phyloP scores from a whole-genome alignment of 2,888 invertebrate genomes.

The Pilophorus perplexus region DNA sequence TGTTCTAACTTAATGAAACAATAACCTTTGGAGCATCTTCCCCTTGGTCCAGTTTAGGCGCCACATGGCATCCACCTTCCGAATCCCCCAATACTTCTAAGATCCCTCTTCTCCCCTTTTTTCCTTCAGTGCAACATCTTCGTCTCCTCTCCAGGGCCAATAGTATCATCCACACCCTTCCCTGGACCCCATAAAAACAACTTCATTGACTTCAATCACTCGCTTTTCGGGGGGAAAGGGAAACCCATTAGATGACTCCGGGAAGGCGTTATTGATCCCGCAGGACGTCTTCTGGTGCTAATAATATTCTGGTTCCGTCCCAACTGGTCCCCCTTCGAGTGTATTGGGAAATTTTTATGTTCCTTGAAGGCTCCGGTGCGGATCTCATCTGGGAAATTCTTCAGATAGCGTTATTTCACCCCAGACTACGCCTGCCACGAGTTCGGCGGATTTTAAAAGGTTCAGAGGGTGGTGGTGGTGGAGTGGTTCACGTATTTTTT shows the following conservation, averaged over 20 bases:
- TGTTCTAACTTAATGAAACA: conserved; percentile 33
- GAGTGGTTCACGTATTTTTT: too few relatives aligned
- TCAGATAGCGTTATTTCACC: too few relatives aligned
- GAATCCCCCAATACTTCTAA: conserved; percentile 19
- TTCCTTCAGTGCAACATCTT: conserved; percentile 32
- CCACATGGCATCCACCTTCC: conserved; percentile 35
- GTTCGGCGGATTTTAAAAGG: too few relatives aligned
- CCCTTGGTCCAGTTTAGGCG: conserved; percentile 2
- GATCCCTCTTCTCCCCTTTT: conserved; percentile 14
- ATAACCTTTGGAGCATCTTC: conserved; percentile 20
- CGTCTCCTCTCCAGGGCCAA: conserved; percentile 3
- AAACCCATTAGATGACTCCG: conserved; percentile 36
- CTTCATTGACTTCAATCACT: conserved; percentile 40
- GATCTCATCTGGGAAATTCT: too few relatives aligned
- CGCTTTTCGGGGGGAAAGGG: conserved; percentile 17
- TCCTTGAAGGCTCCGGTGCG: too few relatives aligned
- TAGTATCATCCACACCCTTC: conserved; percentile 30
- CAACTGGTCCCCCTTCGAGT: not conserved
- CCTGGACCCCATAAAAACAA: conserved; percentile 37
- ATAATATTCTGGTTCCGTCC: conserved; percentile 39
- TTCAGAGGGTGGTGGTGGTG: too few relatives aligned
- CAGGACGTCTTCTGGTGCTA: conserved; percentile 31
- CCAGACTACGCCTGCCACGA: too few relatives aligned
- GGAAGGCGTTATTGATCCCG: conserved; percentile 35
- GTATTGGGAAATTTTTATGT: conserved; percentile 37